Evolutionary conservation across 2,113 vertebrate genomes (phyloP).

Genomic region (Plecturocebus donacophilus): DNA sequence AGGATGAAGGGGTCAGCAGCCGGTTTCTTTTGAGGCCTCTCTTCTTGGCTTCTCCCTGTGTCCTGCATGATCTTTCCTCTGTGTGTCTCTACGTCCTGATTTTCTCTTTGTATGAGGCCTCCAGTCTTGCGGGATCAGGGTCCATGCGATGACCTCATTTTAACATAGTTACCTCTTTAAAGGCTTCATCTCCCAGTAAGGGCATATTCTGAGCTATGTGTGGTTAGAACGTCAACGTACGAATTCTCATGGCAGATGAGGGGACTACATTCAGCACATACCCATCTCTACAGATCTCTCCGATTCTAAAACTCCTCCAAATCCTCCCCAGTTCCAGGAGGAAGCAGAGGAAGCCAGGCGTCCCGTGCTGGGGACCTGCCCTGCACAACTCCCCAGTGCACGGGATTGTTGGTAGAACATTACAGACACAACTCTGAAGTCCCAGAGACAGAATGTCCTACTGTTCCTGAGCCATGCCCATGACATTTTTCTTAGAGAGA

Average conservation of each 20-base stretch:
- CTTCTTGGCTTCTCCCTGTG: not conserved
- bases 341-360: not conserved
- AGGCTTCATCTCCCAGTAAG: not conserved
- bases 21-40: not conserved
- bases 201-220: not conserved
- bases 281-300: not conserved
- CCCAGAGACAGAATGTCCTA: slow-evolving; percentile 24
- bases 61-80: not conserved
- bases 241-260: not conserved
- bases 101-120: not conserved
- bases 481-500: slow-evolving; percentile 52
- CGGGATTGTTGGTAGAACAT: not conserved
- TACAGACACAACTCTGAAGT: not conserved
- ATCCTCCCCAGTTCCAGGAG: not conserved
- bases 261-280: not conserved
- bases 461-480: not conserved
- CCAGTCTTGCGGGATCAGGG: not conserved
- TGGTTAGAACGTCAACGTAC: not conserved
- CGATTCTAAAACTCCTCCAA: not conserved
- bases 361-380: not conserved
- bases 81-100: not conserved
- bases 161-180: not conserved
- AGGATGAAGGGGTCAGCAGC: not conserved
- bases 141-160: not conserved
- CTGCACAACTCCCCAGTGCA: not conserved